These are phyloP conservation scores for Cerastis rubricosa DNA, from an alignment of 2,888 invertebrate species.

Conservation along the genomic window DNA sequence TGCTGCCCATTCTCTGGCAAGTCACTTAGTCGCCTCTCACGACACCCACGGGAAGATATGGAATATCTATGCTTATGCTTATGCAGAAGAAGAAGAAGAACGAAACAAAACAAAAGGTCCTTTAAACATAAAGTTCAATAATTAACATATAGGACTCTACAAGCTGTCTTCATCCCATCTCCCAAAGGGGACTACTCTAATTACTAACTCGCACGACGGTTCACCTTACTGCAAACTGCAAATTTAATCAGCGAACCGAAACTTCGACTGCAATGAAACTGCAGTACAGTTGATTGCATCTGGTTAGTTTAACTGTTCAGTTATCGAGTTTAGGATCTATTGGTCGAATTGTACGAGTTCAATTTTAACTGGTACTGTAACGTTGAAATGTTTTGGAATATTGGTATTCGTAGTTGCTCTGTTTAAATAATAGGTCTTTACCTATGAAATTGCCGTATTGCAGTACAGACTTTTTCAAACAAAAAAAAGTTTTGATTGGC, in stretches of 20 bases:
- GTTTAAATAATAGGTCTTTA: too few relatives aligned
- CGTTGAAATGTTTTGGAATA: conserved; percentile 34
- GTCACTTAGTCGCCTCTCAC: too few relatives aligned
- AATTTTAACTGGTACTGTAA: conserved; percentile 48
- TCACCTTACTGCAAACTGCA: conserved; percentile 74
- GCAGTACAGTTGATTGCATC: conserved; percentile 82
- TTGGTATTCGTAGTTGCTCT: not conserved
- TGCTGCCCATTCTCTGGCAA: too few relatives aligned
- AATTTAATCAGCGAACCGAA: conserved; percentile 83
- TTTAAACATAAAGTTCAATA: conserved; percentile 14
- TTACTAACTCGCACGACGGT: conserved; percentile 66
- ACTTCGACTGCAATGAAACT: conserved; percentile 74
- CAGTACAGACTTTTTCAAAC: too few relatives aligned
- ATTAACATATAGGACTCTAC: conserved; percentile 41
- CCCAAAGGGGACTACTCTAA: conserved; percentile 63
- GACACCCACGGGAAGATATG: too few relatives aligned
- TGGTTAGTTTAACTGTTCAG: conserved; percentile 80
- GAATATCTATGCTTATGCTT: too few relatives aligned
- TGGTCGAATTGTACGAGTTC: conserved; percentile 59
- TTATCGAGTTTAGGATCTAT: conserved; percentile 77
- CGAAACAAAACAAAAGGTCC: not conserved
- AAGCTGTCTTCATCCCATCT: conserved; percentile 52
- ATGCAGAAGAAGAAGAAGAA: not conserved
- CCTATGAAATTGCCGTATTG: too few relatives aligned
- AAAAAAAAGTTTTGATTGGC: too few relatives aligned